Conservation (phyloP, 2,888 invertebrate genomes). For the Pelosia muscerda region DNA sequence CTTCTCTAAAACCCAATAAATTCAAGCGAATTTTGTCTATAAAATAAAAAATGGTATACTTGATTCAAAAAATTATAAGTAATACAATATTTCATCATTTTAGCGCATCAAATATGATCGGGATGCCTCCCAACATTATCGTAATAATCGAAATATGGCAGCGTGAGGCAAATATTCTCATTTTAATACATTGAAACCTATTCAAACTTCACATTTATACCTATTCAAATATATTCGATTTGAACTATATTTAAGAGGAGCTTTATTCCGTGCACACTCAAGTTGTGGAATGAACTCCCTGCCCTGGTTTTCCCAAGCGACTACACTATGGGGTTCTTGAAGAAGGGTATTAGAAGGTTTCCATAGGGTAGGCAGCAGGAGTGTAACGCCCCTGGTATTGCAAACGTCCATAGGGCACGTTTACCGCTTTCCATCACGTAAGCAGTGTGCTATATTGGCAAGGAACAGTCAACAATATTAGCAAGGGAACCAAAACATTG, state of each 20-base stretch:
- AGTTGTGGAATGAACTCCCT: no score
- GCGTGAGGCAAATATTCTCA: background rate
- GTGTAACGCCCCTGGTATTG: no score
- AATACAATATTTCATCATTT: background rate
- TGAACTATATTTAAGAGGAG: background rate
- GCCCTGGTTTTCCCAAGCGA: no score
- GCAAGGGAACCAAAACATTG: conserved; percentile 51
- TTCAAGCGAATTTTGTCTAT: background rate
- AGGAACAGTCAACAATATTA: background rate
- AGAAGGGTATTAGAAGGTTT: no score
- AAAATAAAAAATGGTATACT: background rate
- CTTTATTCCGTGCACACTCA: no score
- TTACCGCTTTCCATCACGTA: no score
- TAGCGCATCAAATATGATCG: no score
- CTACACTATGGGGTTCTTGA: no score
- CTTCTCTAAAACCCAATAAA: background rate
- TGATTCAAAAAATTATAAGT: background rate
- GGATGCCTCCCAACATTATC: background rate
- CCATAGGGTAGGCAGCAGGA: no score
- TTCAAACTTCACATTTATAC: no score
- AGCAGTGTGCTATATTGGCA: no score
- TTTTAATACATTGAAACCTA: background rate
- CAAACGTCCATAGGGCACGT: no score
- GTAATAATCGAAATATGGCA: background rate
- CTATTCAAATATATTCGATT: background rate